Conservation (phyloP, 2,797 vertebrate genomes). For the Micromesistius poutassou region DNA sequence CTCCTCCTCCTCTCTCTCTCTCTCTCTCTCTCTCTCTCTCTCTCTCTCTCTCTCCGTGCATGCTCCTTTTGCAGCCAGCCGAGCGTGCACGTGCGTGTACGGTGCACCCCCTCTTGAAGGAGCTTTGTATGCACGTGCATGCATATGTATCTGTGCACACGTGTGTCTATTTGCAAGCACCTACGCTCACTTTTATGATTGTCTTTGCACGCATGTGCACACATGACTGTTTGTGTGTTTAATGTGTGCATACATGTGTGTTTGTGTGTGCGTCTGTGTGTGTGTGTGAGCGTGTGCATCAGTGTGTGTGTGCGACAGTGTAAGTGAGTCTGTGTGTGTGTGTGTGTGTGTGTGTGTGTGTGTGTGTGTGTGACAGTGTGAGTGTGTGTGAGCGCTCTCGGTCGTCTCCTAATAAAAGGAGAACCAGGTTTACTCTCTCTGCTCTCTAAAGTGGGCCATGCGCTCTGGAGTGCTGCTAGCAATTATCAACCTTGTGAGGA, state of each 20-base stretch:
- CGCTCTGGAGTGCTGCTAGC: constrained; percentile 60
- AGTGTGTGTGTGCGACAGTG: no score
- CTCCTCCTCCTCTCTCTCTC: constrained; percentile 30
- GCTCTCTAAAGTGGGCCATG: constrained; percentile 65
- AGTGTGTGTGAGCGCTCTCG: constrained; percentile 12
- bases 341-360: background rate
- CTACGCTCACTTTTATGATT: no score
- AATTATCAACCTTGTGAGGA: constrained; percentile 67
- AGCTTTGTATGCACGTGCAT: background rate
- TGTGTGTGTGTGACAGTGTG: background rate
- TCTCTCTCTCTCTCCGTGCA: constrained; percentile 17
- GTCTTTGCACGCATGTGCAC: no score
- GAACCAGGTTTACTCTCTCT: constrained; percentile 52
- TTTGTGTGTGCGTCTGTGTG: no score
- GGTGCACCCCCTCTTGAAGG: background rate
- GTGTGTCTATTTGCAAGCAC: background rate
- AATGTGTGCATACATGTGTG: no score
- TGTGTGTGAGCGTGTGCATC: no score
- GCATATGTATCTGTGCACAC: background rate
- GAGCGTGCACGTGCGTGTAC: background rate
- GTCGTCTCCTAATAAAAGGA: constrained; percentile 61
- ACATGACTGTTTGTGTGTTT: no score
- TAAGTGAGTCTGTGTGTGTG: no score
- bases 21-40: constrained; percentile 53
- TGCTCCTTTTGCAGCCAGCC: background rate